These are phyloP conservation scores for Delphinapterus leucas DNA, from an alignment of 2,113 vertebrate genomes.

Conservation along the genomic window DNA sequence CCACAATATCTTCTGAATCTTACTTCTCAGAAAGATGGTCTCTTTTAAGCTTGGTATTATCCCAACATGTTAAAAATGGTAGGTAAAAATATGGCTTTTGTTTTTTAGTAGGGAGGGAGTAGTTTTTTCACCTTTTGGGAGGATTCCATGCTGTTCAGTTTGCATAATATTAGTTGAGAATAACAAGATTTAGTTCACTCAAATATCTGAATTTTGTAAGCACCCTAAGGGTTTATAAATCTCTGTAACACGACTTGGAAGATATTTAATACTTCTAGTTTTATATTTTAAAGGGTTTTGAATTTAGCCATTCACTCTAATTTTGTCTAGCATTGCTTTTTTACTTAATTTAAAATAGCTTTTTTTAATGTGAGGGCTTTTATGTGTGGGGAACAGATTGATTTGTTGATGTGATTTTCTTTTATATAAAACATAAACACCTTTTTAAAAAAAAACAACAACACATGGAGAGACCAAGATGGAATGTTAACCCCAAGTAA, in stretches of 20 bases:
- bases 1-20: conserved; percentile 66
- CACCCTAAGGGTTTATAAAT: background rate
- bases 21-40: conserved; percentile 87
- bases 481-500: background rate
- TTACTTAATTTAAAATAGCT: background rate
- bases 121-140: background rate
- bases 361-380: background rate
- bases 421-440: background rate
- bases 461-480: background rate
- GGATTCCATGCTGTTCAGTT: background rate
- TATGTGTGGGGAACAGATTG: background rate
- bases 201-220: conserved; percentile 20
- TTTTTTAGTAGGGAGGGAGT: conserved; percentile 75
- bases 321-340: background rate
- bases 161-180: background rate
- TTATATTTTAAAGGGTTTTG: conserved; percentile 7
- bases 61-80: conserved; percentile 90
- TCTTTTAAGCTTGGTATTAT: conserved; percentile 92
- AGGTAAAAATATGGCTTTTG: conserved; percentile 52
- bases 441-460: background rate
- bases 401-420: background rate
- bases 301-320: background rate
- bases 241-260: background rate
- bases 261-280: background rate
- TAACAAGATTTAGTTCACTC: background rate